phyloP scores from a whole-genome alignment of 2,888 invertebrate genomes.

The Autographa pulchrina region DNA sequence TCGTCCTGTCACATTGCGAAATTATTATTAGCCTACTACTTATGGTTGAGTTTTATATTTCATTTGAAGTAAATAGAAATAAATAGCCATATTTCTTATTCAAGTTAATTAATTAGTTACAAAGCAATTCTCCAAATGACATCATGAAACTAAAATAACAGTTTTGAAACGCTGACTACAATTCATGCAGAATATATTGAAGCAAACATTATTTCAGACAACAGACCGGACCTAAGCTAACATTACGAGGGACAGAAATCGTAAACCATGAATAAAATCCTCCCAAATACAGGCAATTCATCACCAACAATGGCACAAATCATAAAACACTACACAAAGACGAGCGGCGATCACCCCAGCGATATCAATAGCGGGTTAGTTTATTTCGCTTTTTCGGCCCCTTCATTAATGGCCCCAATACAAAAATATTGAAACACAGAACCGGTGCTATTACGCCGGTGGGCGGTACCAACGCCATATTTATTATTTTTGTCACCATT shows the following conservation, averaged over 20 bases:
- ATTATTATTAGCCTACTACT: conserved; percentile 24
- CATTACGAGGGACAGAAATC: conserved; percentile 14
- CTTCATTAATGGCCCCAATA: conserved; percentile 82
- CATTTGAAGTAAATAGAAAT: background rate
- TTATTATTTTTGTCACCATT: conserved; percentile 89
- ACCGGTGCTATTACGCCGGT: conserved; percentile 71
- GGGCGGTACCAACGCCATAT: conserved; percentile 81
- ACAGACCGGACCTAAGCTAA: background rate
- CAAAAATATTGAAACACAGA: conserved; percentile 82
- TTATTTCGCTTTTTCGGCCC: conserved; percentile 76
- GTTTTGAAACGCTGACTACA: background rate
- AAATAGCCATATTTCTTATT: background rate
- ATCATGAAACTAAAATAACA: background rate
- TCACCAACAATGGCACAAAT: conserved; percentile 51
- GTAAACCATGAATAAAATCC: conserved; percentile 31
- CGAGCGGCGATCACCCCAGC: conserved; percentile 52
- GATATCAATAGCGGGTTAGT: conserved; percentile 82
- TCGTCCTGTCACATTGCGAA: background rate
- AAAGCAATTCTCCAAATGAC: background rate
- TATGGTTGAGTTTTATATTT: background rate
- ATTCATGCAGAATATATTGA: background rate
- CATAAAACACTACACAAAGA: conserved; percentile 55
- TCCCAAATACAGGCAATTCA: conserved; percentile 48
- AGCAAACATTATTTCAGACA: background rate
- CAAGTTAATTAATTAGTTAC: background rate